Conservation (phyloP, 2,113 vertebrate species). For the Murina feae region DNA sequence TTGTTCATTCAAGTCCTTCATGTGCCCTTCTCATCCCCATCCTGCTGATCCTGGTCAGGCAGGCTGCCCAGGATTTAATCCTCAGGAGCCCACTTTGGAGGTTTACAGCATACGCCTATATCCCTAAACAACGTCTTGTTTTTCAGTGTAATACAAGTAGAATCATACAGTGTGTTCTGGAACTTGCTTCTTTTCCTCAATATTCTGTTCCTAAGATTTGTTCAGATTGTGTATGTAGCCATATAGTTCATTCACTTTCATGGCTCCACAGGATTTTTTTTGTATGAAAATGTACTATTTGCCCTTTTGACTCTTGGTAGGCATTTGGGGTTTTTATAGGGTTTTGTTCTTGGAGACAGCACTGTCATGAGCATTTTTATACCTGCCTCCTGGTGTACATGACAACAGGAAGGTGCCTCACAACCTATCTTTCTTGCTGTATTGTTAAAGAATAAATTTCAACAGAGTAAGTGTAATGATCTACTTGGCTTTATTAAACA, state of each 20-base stretch:
- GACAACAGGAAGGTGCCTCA: not conserved
- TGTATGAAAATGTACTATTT: not conserved
- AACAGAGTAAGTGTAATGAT: not conserved
- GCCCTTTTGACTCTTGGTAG: not conserved
- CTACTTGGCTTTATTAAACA: not conserved
- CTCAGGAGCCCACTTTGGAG: slow-evolving; percentile 1
- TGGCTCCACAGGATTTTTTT: not conserved
- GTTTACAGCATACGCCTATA: not conserved
- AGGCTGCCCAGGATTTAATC: slow-evolving; percentile 29
- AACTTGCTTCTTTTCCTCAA: not conserved
- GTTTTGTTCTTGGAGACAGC: not conserved
- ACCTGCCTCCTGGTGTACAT: not conserved
- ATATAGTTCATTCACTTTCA: not conserved
- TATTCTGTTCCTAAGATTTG: not conserved
- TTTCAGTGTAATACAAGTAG: slow-evolving; percentile 15
- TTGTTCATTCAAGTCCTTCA: slow-evolving; percentile 3
- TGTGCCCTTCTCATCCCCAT: not conserved
- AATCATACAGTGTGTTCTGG: not conserved
- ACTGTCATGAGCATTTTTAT: not conserved
- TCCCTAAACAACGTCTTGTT: slow-evolving; percentile 27
- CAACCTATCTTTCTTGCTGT: not conserved
- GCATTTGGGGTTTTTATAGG: not conserved
- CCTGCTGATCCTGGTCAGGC: slow-evolving; percentile 12
- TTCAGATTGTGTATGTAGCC: not conserved
- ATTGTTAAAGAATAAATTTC: not conserved